Evolutionary conservation across 2,888 invertebrate genomes (phyloP).

Genomic region (Noctua fimbriata): DNA sequence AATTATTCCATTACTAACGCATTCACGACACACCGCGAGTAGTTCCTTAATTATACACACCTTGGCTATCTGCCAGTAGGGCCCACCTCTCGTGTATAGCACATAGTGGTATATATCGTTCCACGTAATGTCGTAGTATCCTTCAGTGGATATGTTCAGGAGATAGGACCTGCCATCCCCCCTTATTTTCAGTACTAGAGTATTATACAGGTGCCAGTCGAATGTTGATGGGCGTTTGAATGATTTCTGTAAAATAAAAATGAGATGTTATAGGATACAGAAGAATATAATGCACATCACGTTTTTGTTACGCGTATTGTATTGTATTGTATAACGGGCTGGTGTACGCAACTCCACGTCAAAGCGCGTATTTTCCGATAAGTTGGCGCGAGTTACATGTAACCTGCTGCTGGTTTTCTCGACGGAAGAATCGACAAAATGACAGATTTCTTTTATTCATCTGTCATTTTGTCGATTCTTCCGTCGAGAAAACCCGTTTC

Average conservation of each 20-base stretch:
- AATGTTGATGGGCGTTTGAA: constrained; percentile 93
- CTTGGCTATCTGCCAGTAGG: constrained; percentile 98
- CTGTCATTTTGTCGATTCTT: too few relatives aligned
- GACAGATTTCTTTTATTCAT: too few relatives aligned
- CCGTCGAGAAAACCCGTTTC: too few relatives aligned
- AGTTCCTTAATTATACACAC: constrained; percentile 82
- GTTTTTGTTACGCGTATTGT: too few relatives aligned
- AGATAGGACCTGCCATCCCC: constrained; percentile 98
- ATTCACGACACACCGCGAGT: constrained; percentile 14
- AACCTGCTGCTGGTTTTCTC: too few relatives aligned
- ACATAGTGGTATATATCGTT: constrained; percentile 96
- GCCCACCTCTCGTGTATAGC: constrained; percentile 98
- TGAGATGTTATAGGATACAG: background rate
- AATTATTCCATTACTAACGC: constrained; percentile 35
- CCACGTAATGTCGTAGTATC: constrained; percentile 96
- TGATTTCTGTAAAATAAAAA: constrained; percentile 92
- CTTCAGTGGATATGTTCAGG: constrained; percentile 94
- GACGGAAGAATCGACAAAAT: too few relatives aligned
- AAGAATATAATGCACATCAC: too few relatives aligned
- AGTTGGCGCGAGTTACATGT: too few relatives aligned
- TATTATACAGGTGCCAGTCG: constrained; percentile 95
- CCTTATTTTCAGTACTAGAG: constrained; percentile 93
- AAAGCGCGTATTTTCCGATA: too few relatives aligned
- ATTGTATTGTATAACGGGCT: too few relatives aligned
- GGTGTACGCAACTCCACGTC: too few relatives aligned